Evolutionary conservation across 2,888 invertebrate genomes (phyloP).

Genomic region (Eubasilissa splendida): DNA sequence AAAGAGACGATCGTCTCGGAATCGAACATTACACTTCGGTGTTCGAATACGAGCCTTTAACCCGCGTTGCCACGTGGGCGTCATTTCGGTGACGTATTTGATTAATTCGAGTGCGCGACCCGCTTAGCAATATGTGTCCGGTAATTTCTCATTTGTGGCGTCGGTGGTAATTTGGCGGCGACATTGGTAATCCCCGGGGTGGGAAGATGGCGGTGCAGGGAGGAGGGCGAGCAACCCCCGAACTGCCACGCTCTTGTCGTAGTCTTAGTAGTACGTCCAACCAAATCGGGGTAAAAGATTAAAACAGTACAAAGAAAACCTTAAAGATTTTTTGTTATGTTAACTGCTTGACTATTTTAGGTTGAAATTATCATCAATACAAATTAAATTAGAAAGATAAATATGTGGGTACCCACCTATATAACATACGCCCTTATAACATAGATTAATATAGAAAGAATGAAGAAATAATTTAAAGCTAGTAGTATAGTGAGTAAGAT

Average conservation of each 20-base stretch:
- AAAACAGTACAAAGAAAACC: too few species aligned
- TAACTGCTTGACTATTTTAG: too few species aligned
- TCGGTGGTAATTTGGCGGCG: conserved; percentile 72
- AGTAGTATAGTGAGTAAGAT: too few species aligned
- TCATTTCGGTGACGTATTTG: conserved; percentile 47
- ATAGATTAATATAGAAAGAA: too few species aligned
- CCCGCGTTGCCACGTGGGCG: not conserved
- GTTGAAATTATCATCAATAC: too few species aligned
- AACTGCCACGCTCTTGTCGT: not conserved
- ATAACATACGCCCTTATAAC: too few species aligned
- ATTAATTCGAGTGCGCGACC: conserved; percentile 57
- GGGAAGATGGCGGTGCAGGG: conserved; percentile 57
- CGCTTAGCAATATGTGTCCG: conserved; percentile 59
- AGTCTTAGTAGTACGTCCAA: not conserved
- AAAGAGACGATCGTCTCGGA: too few species aligned
- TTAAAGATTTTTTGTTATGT: not conserved
- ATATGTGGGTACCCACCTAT: too few species aligned
- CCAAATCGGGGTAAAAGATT: not conserved
- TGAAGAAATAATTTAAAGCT: too few species aligned
- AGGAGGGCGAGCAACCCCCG: not conserved
- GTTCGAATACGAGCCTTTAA: too few species aligned
- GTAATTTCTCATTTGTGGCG: conserved; percentile 66
- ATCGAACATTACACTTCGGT: too few species aligned
- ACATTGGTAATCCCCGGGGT: conserved; percentile 72
- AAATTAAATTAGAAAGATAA: too few species aligned